Evolutionary conservation across 1,140 invertebrate genomes (phyloP).

Genomic region (Polyergus mexicanus): DNA sequence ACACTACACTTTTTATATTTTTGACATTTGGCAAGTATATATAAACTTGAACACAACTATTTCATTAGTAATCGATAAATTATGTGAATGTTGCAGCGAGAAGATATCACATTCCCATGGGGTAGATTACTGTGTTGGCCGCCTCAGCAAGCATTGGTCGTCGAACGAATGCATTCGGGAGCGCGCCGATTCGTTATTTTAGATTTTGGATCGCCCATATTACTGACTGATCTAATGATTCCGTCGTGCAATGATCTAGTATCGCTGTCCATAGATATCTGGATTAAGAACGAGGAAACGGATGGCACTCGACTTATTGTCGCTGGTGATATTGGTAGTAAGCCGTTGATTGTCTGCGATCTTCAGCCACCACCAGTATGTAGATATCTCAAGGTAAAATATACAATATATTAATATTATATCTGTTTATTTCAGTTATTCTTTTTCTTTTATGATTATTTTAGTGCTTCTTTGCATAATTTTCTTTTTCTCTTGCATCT

Average conservation of each 20-base stretch:
- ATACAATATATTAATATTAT: background rate
- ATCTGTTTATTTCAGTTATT: background rate
- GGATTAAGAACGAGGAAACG: constrained; percentile 93
- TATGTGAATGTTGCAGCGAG: constrained; percentile 75
- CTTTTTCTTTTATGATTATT: background rate
- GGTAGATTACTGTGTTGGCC: constrained; percentile 92
- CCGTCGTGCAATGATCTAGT: constrained; percentile 95
- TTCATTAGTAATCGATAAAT: constrained; percentile 15
- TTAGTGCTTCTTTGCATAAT: background rate
- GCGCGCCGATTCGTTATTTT: constrained; percentile 95
- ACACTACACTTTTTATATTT: constrained; percentile 31
- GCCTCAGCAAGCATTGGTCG: constrained; percentile 94
- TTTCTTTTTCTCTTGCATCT: no score
- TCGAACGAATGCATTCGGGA: constrained; percentile 97
- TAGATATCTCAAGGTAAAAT: constrained; percentile 93
- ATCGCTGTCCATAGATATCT: constrained; percentile 95
- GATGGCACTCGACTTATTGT: constrained; percentile 95
- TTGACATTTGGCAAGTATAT: constrained; percentile 19
- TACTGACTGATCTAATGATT: constrained; percentile 95
- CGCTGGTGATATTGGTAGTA: constrained; percentile 93
- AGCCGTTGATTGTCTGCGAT: constrained; percentile 94
- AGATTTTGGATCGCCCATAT: constrained; percentile 94
- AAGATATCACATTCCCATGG: constrained; percentile 88
- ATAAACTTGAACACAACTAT: background rate
- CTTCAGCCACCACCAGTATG: constrained; percentile 95